Conservation (phyloP, 2,888 invertebrate species). For the Tigriopus californicus region DNA sequence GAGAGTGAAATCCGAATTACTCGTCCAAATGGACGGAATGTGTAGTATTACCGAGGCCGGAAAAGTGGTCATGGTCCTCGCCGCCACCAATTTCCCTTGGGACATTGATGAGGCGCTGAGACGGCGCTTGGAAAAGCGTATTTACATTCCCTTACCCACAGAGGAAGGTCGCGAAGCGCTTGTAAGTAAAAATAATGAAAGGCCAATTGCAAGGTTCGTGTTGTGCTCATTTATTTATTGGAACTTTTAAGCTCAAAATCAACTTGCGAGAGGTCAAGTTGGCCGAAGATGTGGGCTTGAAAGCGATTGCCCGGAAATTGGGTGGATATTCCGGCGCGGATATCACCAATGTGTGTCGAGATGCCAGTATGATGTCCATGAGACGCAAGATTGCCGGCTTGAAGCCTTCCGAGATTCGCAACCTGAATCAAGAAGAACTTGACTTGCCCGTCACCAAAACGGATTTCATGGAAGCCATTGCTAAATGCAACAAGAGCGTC, state of each 20-base stretch:
- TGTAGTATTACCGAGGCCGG: slow-evolving; percentile 35
- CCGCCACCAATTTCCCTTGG: slow-evolving; percentile 83
- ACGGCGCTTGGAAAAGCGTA: slow-evolving; percentile 64
- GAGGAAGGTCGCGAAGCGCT: slow-evolving; percentile 21
- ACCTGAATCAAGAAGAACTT: slow-evolving; percentile 70
- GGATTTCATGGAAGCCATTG: slow-evolving; percentile 82
- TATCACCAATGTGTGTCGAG: slow-evolving; percentile 76
- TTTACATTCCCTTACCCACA: slow-evolving; percentile 65
- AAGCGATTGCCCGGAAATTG: slow-evolving; percentile 52
- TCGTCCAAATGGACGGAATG: slow-evolving; percentile 77
- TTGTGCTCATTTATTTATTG: background rate
- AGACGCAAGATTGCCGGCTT: slow-evolving; percentile 78
- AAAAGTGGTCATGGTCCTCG: slow-evolving; percentile 56
- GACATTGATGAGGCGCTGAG: slow-evolving; percentile 72
- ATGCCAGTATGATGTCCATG: slow-evolving; percentile 99
- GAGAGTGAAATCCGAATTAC: slow-evolving; percentile 62
- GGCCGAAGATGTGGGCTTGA: slow-evolving; percentile 59
- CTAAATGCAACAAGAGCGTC: slow-evolving; percentile 88
- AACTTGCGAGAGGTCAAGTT: slow-evolving; percentile 70
- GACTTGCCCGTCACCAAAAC: slow-evolving; percentile 77
- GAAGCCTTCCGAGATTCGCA: slow-evolving; percentile 79
- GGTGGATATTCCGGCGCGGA: slow-evolving; percentile 73
- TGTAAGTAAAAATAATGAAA: background rate
- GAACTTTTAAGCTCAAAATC: slow-evolving; percentile 44
- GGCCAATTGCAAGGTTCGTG: background rate